phyloP scores from a whole-genome alignment of 2,113 vertebrate species.

The Mungos mungo region DNA sequence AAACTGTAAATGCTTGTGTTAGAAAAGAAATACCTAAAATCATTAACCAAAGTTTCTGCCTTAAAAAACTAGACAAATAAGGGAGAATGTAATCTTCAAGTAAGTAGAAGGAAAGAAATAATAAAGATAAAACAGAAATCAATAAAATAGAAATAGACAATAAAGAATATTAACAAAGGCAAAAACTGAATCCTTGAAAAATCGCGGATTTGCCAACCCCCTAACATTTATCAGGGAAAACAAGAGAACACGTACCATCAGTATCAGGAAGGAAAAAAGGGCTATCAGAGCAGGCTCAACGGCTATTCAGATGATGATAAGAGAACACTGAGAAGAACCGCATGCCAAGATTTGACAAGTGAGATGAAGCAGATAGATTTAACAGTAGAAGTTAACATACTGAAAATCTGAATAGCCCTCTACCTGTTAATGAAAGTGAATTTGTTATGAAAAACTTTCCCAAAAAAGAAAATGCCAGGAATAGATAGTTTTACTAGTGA shows the following conservation, averaged over 20 bases:
- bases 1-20: not conserved
- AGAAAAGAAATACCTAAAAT: not conserved
- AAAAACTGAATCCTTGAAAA: not conserved
- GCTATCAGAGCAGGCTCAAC: not conserved
- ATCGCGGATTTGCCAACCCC: not conserved
- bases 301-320: not conserved
- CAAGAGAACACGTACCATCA: not conserved
- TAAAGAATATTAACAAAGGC: not conserved
- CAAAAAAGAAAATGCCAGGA: not conserved
- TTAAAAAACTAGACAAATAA: not conserved
- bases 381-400: not conserved
- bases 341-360: not conserved
- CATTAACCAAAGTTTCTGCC: not conserved
- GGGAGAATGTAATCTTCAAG: not conserved
- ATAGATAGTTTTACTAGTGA: not conserved
- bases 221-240: not conserved
- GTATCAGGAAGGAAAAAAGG: not conserved
- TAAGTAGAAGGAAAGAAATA: not conserved
- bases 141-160: not conserved
- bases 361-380: not conserved
- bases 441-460: not conserved
- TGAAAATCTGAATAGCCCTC: not conserved
- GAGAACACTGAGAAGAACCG: not conserved
- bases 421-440: not conserved
- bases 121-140: not conserved